A percentile compares a stretch with the other conserved stretches of the same genome.
These are phyloP conservation scores for Arnoldichthys spilopterus DNA, from an alignment of 2,797 vertebrate species.

Conservation along the genomic window DNA sequence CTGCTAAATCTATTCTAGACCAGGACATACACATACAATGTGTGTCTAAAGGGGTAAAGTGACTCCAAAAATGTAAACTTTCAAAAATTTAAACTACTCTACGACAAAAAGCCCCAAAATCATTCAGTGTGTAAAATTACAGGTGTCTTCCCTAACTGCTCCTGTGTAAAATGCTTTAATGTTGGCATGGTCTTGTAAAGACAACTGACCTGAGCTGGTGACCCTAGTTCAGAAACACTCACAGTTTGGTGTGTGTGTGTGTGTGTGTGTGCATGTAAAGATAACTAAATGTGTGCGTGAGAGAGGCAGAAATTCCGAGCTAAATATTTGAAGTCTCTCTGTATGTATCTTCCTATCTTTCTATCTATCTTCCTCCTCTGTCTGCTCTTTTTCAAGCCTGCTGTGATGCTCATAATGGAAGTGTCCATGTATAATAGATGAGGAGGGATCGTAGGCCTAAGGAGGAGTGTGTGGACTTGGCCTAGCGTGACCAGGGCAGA, in stretches of 20 bases:
- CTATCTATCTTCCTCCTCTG: slow-evolving; percentile 42
- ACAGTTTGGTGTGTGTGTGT: background rate
- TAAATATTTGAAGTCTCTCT: background rate
- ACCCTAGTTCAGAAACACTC: background rate
- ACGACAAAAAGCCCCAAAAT: no score
- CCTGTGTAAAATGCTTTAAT: background rate
- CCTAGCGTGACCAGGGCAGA: slow-evolving; percentile 61
- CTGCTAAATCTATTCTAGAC: no score
- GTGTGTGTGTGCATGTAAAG: background rate
- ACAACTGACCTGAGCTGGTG: background rate
- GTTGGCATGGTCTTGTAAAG: background rate
- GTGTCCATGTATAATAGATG: slow-evolving; percentile 82
- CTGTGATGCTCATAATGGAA: slow-evolving; percentile 80
- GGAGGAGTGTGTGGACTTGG: slow-evolving; percentile 57
- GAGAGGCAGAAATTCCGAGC: background rate
- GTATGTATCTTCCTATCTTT: background rate
- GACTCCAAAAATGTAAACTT: no score
- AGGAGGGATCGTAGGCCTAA: slow-evolving; percentile 74
- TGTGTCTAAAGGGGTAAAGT: no score
- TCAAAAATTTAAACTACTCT: no score
- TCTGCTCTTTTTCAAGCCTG: slow-evolving; percentile 57
- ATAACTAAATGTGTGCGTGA: background rate
- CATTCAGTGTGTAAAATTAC: no score
- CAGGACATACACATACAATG: no score
- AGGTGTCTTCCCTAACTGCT: background rate